Percentiles rank a stretch among this genome's conserved stretches.
Conservation (phyloP, 2,113 vertebrate genomes). For the Balaenoptera acutorostrata region DNA sequence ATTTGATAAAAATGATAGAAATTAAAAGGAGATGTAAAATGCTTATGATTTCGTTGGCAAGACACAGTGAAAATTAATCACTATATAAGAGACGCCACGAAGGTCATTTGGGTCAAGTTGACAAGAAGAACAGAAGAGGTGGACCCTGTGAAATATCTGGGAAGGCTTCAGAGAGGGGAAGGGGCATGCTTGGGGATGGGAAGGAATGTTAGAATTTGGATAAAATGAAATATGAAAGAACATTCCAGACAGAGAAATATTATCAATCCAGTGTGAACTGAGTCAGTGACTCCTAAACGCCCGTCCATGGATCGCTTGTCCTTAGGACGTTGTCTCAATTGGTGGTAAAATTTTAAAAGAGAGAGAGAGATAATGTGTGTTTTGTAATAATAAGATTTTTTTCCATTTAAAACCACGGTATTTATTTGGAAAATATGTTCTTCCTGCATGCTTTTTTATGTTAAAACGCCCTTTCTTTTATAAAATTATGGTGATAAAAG, state of each 20-base stretch:
- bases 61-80: not conserved
- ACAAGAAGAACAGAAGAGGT: not conserved
- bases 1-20: not conserved
- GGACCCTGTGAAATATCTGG: not conserved
- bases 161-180: not conserved
- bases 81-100: rapidly evolving
- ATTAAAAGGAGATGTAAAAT: not conserved
- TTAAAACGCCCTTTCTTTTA: not conserved
- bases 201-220: not conserved
- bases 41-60: not conserved
- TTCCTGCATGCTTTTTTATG: not conserved
- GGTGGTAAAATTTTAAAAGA: not conserved
- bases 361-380: not conserved
- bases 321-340: not conserved
- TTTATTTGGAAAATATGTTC: not conserved
- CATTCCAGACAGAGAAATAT: not conserved
- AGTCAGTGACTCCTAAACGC: not conserved
- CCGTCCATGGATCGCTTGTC: rapidly evolving
- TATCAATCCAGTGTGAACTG: not conserved
- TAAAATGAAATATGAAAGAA: not conserved
- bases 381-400: not conserved
- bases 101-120: not conserved
- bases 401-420: not conserved
- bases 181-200: not conserved
- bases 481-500: not conserved